phyloP scores from a whole-genome alignment of 2,888 invertebrate species.

The Anthophora plumipes region DNA sequence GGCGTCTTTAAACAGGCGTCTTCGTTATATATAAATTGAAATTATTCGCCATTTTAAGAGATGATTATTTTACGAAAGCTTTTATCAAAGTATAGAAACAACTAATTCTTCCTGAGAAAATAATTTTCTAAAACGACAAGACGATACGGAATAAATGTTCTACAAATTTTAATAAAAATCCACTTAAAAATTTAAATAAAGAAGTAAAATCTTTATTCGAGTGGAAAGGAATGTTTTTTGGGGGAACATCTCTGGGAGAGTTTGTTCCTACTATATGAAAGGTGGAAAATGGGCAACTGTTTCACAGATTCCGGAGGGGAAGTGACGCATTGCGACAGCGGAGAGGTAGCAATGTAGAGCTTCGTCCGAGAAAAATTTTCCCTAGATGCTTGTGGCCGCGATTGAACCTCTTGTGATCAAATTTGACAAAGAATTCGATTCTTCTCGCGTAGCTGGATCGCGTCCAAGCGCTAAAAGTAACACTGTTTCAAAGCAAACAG shows the following conservation, averaged over 20 bases:
- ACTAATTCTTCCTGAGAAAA: no score
- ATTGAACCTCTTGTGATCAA: constrained; percentile 11
- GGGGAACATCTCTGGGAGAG: no score
- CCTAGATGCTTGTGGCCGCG: neutral
- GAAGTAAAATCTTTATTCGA: no score
- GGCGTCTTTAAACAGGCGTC: no score
- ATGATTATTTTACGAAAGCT: neutral
- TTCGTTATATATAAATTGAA: neutral
- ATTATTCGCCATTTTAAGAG: no score
- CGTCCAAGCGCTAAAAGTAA: constrained; percentile 44
- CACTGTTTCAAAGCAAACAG: constrained; percentile 28
- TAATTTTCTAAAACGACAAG: no score
- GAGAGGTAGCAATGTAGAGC: neutral
- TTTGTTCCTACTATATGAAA: neutral
- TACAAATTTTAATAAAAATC: no score
- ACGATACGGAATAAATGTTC: no score
- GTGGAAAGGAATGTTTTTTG: neutral
- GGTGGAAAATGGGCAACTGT: neutral
- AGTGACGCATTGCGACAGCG: constrained; percentile 25
- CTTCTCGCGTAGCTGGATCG: constrained; percentile 12
- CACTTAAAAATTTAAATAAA: no score
- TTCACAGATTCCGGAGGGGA: neutral
- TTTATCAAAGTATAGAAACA: no score
- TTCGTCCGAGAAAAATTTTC: neutral
- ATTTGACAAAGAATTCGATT: constrained; percentile 32